Base-by-base conservation (phyloP, 2,113 vertebrate genomes). In the Neogobius melanostomus region DNA sequence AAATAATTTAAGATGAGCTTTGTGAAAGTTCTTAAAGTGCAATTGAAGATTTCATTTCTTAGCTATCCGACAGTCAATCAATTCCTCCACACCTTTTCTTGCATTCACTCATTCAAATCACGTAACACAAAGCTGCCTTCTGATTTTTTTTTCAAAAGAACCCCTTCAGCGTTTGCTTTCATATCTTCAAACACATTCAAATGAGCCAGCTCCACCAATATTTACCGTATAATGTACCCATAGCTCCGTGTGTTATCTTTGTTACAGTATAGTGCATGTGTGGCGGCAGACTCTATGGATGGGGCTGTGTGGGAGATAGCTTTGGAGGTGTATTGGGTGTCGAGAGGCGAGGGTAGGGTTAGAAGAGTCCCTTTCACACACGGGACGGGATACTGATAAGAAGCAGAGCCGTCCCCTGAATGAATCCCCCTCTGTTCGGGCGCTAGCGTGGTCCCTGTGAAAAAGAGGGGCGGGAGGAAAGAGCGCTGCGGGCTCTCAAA, bases 371-470 rank as follows among this genome's bases (percentile, higher is more conserved):
- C 90, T 88, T 93, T 93, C 89, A 93, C 78, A 69, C 83, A 83
- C 75, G 61, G 59, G 59, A 44, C 80, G 75, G 81, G 83, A 84
- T 83, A 79, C 90, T 89, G 91, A 93, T 93, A 92, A 93, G 90
- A 83, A 89, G 84, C 84, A 84, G 82, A 82, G 84, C 79, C 59
- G 75, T 60, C 73, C 72, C 17, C 49, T n/a, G 75, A 69, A 92
- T 93, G 90, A 93, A 93, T 93, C 79, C 87, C 36, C 73, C 90
- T 91, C 91, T 93, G 91, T 93, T 92, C 81, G 16, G 64, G 65
- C 76, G 65, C 75, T 60, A 68, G 72, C 68, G 78, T 86, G 71
- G 68, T 77, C 66, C 69, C 88, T 93, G 91, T 92, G 91, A 92
- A 93, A 74, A 63, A 44, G 43, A 69, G 49, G 16, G 49, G 66